phyloP scores from a whole-genome alignment of 2,888 invertebrate genomes.

The Perdita meconis region DNA sequence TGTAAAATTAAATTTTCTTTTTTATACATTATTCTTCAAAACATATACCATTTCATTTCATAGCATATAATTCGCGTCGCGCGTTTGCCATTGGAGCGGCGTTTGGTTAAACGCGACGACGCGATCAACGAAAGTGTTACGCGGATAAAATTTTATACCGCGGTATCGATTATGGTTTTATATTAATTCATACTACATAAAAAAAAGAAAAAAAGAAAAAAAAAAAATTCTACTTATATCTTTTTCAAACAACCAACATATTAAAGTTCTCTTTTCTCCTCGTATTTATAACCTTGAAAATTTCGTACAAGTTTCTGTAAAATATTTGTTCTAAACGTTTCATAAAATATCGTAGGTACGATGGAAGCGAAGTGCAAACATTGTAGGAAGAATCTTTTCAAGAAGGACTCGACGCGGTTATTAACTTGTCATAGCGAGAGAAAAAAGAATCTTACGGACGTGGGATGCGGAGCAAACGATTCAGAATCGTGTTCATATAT shows the following conservation, averaged over 20 bases:
- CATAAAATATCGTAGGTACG: slow-evolving; percentile 19
- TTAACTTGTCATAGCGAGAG: slow-evolving; percentile 54
- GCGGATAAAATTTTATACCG: not conserved
- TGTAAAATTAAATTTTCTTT: not conserved
- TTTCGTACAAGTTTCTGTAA: not conserved
- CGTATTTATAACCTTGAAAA: slow-evolving; percentile 18
- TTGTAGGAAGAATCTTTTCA: slow-evolving; percentile 60
- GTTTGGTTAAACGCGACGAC: too few species aligned
- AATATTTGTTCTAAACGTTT: not conserved
- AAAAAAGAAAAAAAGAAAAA: too few species aligned
- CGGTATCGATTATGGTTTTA: not conserved
- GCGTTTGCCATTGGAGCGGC: too few species aligned
- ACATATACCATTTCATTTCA: too few species aligned
- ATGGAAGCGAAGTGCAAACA: slow-evolving; percentile 63
- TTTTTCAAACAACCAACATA: too few species aligned
- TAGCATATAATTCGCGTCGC: too few species aligned
- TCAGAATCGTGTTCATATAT: slow-evolving; percentile 57
- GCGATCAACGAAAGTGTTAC: too few species aligned
- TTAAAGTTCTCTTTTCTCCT: not conserved
- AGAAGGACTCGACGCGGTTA: slow-evolving; percentile 33
- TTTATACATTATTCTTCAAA: too few species aligned
- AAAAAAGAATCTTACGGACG: slow-evolving; percentile 32
- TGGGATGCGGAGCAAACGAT: slow-evolving; percentile 40
- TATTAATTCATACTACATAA: not conserved
- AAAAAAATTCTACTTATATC: too few species aligned